These are phyloP conservation scores for Fregetta grallaria DNA, from an alignment of 2,113 vertebrate species.

Conservation along the genomic window DNA sequence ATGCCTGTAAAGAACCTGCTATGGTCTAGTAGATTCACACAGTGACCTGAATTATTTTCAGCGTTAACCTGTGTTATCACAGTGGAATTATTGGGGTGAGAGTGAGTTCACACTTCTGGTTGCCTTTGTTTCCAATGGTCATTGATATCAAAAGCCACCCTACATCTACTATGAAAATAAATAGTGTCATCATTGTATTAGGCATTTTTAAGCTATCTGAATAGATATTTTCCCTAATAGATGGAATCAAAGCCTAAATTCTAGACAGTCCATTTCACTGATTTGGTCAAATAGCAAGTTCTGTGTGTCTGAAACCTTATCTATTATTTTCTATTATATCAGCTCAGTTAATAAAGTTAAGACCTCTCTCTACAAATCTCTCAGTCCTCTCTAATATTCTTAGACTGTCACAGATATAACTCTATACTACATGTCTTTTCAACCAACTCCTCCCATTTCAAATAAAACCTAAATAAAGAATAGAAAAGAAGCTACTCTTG, in stretches of 20 bases:
- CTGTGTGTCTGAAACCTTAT: background rate
- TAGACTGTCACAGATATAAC: background rate
- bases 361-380: background rate
- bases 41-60: constrained; percentile 50
- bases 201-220: background rate
- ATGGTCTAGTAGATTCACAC: background rate
- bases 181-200: background rate
- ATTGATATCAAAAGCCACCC: constrained; percentile 19
- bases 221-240: background rate
- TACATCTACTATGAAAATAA: constrained; percentile 32
- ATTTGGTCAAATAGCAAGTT: background rate
- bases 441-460: background rate
- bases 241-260: background rate
- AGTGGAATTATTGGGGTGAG: constrained; percentile 29
- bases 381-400: background rate
- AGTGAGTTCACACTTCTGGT: constrained; percentile 17
- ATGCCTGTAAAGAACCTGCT: background rate
- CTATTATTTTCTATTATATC: background rate
- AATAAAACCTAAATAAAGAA: background rate
- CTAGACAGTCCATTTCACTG: background rate
- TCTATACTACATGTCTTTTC: background rate
- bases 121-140: constrained; percentile 18
- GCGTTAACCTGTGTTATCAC: constrained; percentile 33
- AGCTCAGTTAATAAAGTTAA: background rate
- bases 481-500: background rate